Evolutionary conservation across 2,113 vertebrate species (phyloP).

Genomic region (Pionites leucogaster): DNA sequence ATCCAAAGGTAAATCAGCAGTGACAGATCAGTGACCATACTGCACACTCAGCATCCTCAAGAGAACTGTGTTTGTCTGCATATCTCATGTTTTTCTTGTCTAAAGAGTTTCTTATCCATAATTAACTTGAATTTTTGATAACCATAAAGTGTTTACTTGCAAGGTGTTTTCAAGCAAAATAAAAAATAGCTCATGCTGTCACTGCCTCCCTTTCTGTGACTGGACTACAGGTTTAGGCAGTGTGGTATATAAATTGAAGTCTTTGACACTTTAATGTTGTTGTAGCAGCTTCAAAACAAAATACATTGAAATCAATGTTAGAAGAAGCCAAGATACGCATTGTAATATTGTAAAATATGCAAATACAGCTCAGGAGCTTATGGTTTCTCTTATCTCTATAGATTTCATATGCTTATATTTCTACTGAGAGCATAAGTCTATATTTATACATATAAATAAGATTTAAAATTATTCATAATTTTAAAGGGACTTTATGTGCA

Average conservation of each 20-base stretch:
- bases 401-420: neutral
- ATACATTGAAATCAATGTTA: neutral
- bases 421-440: neutral
- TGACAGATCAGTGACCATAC: constrained; percentile 47
- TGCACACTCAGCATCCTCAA: constrained; percentile 16
- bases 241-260: constrained; percentile 22
- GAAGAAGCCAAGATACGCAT: neutral
- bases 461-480: neutral
- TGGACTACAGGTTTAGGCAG: neutral
- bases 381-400: neutral
- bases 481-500: neutral
- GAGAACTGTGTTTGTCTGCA: constrained; percentile 15
- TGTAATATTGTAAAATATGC: constrained; percentile 19
- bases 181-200: constrained; percentile 15
- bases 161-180: constrained; percentile 35
- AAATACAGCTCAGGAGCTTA: neutral
- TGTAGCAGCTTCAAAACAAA: constrained; percentile 36
- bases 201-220: neutral
- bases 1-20: constrained; percentile 73
- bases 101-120: constrained; percentile 24
- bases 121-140: constrained; percentile 30
- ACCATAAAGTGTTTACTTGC: neutral
- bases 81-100: constrained; percentile 18
- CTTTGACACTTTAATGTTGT: constrained; percentile 36
- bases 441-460: neutral